These are phyloP conservation scores for Eupithecia pulchellata DNA, from an alignment of 2,888 invertebrate species.

Conservation along the genomic window DNA sequence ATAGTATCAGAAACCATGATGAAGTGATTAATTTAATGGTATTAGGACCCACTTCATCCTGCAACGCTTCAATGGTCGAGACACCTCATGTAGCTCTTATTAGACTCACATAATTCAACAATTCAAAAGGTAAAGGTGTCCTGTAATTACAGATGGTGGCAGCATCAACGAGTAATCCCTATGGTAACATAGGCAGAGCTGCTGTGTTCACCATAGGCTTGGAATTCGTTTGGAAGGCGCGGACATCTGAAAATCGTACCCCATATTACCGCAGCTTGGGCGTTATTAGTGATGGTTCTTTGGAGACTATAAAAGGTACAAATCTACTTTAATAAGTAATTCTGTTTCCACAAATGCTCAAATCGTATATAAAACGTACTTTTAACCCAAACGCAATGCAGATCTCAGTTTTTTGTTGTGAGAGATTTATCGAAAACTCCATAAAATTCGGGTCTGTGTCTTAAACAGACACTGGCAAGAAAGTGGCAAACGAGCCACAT, in stretches of 20 bases:
- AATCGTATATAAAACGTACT: too few relatives aligned
- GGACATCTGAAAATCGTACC: constrained; percentile 41
- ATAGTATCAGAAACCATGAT: too few relatives aligned
- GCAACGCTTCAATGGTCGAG: not conserved
- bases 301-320: constrained; percentile 71
- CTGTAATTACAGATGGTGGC: constrained; percentile 51
- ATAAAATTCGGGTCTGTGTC: too few relatives aligned
- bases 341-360: too few relatives aligned
- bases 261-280: constrained; percentile 58
- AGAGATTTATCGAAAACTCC: too few relatives aligned
- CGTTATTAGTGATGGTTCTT: constrained; percentile 74
- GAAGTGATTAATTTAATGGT: too few relatives aligned
- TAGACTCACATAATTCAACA: not conserved
- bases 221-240: constrained; percentile 62
- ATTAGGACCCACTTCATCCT: not conserved
- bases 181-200: constrained; percentile 69
- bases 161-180: constrained; percentile 63
- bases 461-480: too few relatives aligned
- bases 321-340: constrained; percentile 14
- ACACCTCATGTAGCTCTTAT: not conserved
- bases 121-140: not conserved
- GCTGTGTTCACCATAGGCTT: constrained; percentile 62
- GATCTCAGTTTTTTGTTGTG: too few relatives aligned
- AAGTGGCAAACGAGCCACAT: too few relatives aligned
- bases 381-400: too few relatives aligned